phyloP scores from a whole-genome alignment of 1,140 invertebrate species.

The Hylaeus volcanicus region DNA sequence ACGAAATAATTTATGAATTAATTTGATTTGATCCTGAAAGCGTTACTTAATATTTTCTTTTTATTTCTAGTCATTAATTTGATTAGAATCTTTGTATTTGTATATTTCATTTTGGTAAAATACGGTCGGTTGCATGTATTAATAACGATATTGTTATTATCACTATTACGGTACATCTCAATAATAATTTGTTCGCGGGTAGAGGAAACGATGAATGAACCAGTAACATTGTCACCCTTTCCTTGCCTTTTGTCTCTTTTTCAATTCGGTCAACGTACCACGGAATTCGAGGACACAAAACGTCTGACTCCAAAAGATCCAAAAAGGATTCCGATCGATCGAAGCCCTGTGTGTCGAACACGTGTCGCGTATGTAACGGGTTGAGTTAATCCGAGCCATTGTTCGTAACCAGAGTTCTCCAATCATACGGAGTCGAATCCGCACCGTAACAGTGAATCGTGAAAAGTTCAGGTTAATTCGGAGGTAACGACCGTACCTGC shows the following conservation, averaged over 20 bases:
- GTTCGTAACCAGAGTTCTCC: constrained; percentile 65
- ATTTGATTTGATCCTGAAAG: no score
- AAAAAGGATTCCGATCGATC: constrained; percentile 61
- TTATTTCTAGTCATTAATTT: no score
- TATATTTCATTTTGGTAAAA: no score
- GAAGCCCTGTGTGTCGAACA: constrained; percentile 49
- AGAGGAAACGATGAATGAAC: neutral
- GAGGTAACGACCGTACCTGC: constrained; percentile 8
- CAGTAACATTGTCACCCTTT: neutral
- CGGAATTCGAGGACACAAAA: constrained; percentile 48
- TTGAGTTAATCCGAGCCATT: constrained; percentile 63
- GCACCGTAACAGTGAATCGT: constrained; percentile 18
- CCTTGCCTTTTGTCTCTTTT: constrained; percentile 5
- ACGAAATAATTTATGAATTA: no score
- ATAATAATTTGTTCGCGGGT: neutral
- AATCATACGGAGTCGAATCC: constrained; percentile 55
- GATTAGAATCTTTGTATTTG: no score
- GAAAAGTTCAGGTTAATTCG: constrained; percentile 23
- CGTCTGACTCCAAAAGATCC: constrained; percentile 57
- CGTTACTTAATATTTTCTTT: no score
- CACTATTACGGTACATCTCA: no score
- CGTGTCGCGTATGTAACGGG: constrained; percentile 64
- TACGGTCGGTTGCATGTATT: no score
- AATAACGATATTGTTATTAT: no score
- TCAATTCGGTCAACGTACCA: constrained; percentile 35